Percentiles rank a stretch among this genome's conserved stretches.
Evolutionary conservation across 2,797 vertebrate genomes (phyloP).

Genomic region (Neosilurus hyrtlii): DNA sequence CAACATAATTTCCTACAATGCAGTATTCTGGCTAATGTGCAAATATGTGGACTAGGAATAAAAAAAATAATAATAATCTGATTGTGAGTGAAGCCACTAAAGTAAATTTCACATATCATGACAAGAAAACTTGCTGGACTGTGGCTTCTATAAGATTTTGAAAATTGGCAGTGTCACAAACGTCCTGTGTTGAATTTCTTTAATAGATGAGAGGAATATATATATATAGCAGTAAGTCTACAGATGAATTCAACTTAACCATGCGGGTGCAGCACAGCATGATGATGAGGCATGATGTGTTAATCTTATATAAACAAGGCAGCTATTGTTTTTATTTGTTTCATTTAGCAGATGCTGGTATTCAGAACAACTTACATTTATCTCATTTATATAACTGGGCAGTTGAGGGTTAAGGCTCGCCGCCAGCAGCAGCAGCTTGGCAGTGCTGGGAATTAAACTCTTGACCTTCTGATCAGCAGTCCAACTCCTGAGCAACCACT

Average conservation of each 20-base stretch:
- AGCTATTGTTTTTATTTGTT: neutral
- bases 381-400: too few relatives aligned
- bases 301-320: slow-evolving; percentile 5
- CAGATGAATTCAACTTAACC: neutral
- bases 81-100: neutral
- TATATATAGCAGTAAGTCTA: neutral
- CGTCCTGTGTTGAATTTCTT: neutral
- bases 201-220: neutral
- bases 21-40: neutral
- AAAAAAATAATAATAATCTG: neutral
- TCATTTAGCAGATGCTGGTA: too few relatives aligned
- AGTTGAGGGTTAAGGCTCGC: too few relatives aligned
- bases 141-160: neutral
- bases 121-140: neutral
- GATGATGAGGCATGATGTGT: neutral
- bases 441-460: too few relatives aligned
- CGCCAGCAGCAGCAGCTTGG: too few relatives aligned
- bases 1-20: neutral
- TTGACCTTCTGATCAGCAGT: too few relatives aligned
- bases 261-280: neutral
- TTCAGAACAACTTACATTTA: too few relatives aligned
- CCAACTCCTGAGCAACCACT: too few relatives aligned
- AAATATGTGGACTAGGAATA: neutral
- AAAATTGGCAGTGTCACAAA: neutral
- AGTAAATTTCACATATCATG: neutral